Percentiles rank a stretch among this genome's conserved stretches.
These are phyloP conservation scores for Megastigmus dorsalis DNA, from an alignment of 2,888 invertebrate genomes.

Conservation along the genomic window DNA sequence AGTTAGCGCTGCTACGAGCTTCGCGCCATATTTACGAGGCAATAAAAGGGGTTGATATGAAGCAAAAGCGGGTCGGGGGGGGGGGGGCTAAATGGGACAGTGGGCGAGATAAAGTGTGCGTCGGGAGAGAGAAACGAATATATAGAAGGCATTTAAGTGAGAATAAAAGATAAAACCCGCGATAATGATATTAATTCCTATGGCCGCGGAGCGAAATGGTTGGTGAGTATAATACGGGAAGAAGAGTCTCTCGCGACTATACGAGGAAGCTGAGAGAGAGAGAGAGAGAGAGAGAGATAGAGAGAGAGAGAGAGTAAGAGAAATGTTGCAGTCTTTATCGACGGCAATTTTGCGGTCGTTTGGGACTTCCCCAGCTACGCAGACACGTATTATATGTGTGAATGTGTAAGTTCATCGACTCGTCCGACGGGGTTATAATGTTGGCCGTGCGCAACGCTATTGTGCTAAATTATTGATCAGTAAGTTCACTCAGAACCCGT, in stretches of 20 bases:
- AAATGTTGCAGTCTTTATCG: constrained; percentile 25
- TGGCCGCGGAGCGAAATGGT: no score
- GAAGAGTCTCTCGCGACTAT: no score
- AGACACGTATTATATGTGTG: no score
- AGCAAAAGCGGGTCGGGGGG: neutral
- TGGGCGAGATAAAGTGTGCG: no score
- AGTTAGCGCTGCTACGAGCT: neutral
- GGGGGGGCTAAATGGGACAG: neutral
- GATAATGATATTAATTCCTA: constrained; percentile 40
- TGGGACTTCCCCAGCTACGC: neutral
- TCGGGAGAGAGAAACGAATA: constrained; percentile 12
- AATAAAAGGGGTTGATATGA: constrained; percentile 25
- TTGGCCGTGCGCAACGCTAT: constrained; percentile 34
- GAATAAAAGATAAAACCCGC: constrained; percentile 38
- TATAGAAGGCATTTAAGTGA: constrained; percentile 14
- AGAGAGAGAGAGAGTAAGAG: neutral
- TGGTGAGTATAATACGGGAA: no score
- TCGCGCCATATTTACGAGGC: neutral
- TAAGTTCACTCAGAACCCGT: constrained; percentile 43
- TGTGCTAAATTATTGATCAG: constrained; percentile 58
- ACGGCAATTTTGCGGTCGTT: constrained; percentile 25
- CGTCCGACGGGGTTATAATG: constrained; percentile 13
- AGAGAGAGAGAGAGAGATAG: no score
- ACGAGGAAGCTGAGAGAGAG: no score
- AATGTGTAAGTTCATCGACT: constrained; percentile 8